Base-by-base conservation (phyloP, 2,113 vertebrate species). In the Nannospalax galili region DNA sequence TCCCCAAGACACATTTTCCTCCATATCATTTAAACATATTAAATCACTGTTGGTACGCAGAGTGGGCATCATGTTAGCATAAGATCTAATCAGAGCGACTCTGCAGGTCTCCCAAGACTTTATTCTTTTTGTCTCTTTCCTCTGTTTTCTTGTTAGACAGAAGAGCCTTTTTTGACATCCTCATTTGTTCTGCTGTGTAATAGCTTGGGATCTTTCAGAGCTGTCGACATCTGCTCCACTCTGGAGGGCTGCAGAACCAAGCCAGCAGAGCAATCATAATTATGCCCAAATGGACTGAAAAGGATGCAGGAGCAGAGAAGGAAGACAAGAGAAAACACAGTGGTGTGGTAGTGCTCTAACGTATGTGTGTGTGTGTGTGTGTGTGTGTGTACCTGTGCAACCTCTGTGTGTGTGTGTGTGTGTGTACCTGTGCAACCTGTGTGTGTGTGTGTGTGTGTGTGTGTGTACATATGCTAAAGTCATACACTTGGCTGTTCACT, bases 191-290 rank as follows among this genome's bases (percentile, higher is more conserved):
- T 98, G 95, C 97, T 89, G 92, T 97, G 97, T 98, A 98, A 98
- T 96, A 97, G 98, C 98, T 98, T 92, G 97, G 96, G 97, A 98
- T 98, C 97, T 97, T 98, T 98, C 19, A 3, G 97, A 96, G 98
- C 98, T 97, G 97, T 97, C 97, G 95, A 98, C 98, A 98, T 98
- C 98, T 98, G 98, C 97, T 98, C 98, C 97, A 96, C 98, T 98
- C 97, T 94, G 92, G 97, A 98, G 98, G 97, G 97, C 97, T 87
- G 97, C 97, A 97, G 97, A 94, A 95, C 95, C 64, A 84, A 98
- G 97, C 96, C 96, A 97, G 97, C 96, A 95, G 98, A 98, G 97
- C 98, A 98, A 96, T 97, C 96, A 93, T 97, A 97, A 98, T 97
- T 98, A 98, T 87, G 95, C 96, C 97, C 64, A 84, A 95, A 97